Conservation (phyloP, 1,140 invertebrate genomes). For the Dreissena rostriformis region DNA sequence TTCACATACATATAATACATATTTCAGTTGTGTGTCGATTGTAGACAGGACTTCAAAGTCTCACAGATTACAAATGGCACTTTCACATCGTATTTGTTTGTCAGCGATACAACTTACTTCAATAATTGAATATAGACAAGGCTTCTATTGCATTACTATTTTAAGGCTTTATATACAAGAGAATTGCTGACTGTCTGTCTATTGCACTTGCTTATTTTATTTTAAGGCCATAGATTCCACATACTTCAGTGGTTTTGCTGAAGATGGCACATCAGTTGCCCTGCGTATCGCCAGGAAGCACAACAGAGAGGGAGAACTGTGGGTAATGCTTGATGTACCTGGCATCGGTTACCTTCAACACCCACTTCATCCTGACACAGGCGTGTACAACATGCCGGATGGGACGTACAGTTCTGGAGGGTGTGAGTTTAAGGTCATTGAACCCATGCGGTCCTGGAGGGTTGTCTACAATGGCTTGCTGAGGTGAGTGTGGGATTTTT, state of each 20-base stretch:
- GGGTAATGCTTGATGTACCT: slow-evolving; percentile 65
- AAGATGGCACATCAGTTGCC: slow-evolving; percentile 60
- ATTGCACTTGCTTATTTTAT: slow-evolving; percentile 28
- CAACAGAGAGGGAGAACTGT: slow-evolving; percentile 64
- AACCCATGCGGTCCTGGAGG: slow-evolving; percentile 83
- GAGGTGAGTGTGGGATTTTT: slow-evolving; percentile 63
- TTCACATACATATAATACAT: not conserved
- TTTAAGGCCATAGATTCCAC: slow-evolving; percentile 65
- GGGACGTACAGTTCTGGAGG: slow-evolving; percentile 83
- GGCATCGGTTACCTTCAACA: slow-evolving; percentile 68
- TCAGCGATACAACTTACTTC: not conserved
- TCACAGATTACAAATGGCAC: not conserved
- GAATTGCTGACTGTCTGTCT: not conserved
- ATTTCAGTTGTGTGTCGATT: too few species aligned
- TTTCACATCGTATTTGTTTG: not conserved
- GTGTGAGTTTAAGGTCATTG: slow-evolving; percentile 83
- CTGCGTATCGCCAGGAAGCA: slow-evolving; percentile 60
- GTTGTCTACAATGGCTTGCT: slow-evolving; percentile 85
- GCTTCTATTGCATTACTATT: not conserved
- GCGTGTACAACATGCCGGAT: slow-evolving; percentile 71
- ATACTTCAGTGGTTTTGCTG: slow-evolving; percentile 66
- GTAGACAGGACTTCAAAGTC: not conserved
- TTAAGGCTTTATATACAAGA: not conserved
- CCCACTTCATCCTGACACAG: slow-evolving; percentile 81
- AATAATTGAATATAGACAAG: not conserved